These are phyloP conservation scores for Radopholus similis DNA, from an alignment of 1,140 invertebrate genomes.

Conservation along the genomic window DNA sequence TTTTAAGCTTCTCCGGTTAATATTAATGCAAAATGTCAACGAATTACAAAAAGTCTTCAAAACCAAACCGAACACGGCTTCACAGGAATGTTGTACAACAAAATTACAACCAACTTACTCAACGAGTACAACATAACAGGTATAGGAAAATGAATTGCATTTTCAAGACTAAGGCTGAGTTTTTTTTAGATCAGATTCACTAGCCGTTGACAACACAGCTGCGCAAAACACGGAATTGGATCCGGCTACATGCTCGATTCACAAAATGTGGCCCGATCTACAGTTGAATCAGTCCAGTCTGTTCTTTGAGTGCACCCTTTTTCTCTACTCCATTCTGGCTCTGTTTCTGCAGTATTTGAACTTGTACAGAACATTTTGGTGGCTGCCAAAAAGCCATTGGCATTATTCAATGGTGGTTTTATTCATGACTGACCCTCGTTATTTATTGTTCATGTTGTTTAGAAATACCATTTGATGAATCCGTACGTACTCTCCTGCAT, in stretches of 20 bases:
- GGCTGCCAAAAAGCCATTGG: conserved; percentile 84
- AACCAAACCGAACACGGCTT: too few relatives aligned
- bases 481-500: conserved; percentile 78
- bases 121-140: too few relatives aligned
- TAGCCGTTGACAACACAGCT: neutral
- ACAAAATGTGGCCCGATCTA: conserved; percentile 68
- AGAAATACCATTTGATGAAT: conserved; percentile 94
- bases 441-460: conserved; percentile 61
- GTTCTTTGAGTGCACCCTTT: conserved; percentile 76
- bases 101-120: too few relatives aligned
- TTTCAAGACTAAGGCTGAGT: too few relatives aligned
- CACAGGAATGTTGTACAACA: too few relatives aligned
- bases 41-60: too few relatives aligned
- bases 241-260: neutral
- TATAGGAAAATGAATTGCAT: too few relatives aligned
- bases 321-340: conserved; percentile 71
- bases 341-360: conserved; percentile 84
- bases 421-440: neutral
- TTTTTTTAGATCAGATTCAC: neutral
- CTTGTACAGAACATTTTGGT: conserved; percentile 92
- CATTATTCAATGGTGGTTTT: conserved; percentile 66
- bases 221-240: too few relatives aligned
- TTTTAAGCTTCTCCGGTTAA: too few relatives aligned
- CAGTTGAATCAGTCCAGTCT: conserved; percentile 74
- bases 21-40: too few relatives aligned